Conservation (phyloP, 2,888 invertebrate species). For the Andrena camellia region DNA sequence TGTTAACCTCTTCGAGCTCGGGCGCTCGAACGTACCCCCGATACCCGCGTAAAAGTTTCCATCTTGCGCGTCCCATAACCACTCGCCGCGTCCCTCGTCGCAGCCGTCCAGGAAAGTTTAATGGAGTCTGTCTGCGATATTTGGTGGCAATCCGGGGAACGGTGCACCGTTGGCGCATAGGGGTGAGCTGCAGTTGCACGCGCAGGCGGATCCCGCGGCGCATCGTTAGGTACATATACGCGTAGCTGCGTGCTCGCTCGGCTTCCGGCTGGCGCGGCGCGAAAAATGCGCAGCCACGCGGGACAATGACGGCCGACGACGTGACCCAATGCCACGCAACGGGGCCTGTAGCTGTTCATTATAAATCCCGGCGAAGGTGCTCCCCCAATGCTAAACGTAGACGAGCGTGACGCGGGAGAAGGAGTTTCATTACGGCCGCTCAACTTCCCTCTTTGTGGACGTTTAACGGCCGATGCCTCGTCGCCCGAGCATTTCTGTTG, state of each 20-base stretch:
- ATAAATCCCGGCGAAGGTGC: not conserved
- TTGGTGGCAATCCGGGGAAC: conserved; percentile 45
- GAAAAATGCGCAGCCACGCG: conserved; percentile 10
- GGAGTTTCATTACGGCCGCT: conserved; percentile 22
- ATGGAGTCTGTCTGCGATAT: conserved; percentile 50
- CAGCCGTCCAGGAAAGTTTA: conserved; percentile 39
- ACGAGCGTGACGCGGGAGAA: conserved; percentile 1
- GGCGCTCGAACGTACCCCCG: not conserved
- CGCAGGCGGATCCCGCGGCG: conserved; percentile 7
- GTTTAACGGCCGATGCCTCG: conserved; percentile 12
- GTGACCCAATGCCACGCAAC: conserved; percentile 32
- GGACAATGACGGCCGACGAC: conserved; percentile 2
- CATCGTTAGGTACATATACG: conserved; percentile 16
- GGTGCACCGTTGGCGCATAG: conserved; percentile 20
- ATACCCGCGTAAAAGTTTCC: conserved; percentile 32
- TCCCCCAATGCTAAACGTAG: not conserved
- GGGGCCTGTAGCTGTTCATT: not conserved
- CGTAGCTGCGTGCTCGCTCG: not conserved
- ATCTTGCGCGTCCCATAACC: conserved; percentile 6
- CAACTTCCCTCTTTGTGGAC: conserved; percentile 15
- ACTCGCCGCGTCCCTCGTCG: not conserved
- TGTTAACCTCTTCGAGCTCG: too few relatives aligned
- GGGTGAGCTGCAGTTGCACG: conserved; percentile 10
- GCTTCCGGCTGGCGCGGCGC: conserved; percentile 9
- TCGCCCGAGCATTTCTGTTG: conserved; percentile 9